phyloP scores from a whole-genome alignment of 2,113 vertebrate species.

The Mustelus asterias region DNA sequence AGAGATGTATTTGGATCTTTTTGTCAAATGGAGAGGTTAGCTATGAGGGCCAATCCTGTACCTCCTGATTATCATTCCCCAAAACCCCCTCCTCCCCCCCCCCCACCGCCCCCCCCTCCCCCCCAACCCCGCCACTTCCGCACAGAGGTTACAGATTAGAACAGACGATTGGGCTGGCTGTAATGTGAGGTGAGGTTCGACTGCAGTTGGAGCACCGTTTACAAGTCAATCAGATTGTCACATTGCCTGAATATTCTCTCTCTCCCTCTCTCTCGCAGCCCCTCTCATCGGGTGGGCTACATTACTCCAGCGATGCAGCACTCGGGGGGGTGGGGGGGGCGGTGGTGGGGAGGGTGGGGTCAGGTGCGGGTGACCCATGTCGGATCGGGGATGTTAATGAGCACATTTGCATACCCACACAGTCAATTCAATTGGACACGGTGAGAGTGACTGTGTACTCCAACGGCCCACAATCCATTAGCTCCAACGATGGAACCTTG shows the following conservation, averaged over 20 bases:
- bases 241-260: neutral
- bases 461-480: slow-evolving; percentile 41
- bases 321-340: too few species aligned
- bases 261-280: neutral
- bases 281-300: neutral
- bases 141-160: neutral
- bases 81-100: too few species aligned
- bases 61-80: neutral
- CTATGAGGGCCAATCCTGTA: neutral
- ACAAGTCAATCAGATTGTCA: neutral
- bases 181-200: neutral
- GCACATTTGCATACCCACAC: slow-evolving; percentile 42
- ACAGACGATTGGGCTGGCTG: neutral
- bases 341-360: too few species aligned
- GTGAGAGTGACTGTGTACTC: slow-evolving; percentile 39
- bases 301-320: too few species aligned
- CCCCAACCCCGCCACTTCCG: too few species aligned
- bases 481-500: slow-evolving; percentile 19
- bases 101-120: too few species aligned
- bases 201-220: neutral
- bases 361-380: slow-evolving; percentile 38
- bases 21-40: too few species aligned
- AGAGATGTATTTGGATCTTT: neutral
- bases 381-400: slow-evolving; percentile 39
- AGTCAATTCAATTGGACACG: slow-evolving; percentile 42